These are phyloP conservation scores for Micronycteris hirsuta DNA, from an alignment of 2,113 vertebrate genomes.

Conservation along the genomic window DNA sequence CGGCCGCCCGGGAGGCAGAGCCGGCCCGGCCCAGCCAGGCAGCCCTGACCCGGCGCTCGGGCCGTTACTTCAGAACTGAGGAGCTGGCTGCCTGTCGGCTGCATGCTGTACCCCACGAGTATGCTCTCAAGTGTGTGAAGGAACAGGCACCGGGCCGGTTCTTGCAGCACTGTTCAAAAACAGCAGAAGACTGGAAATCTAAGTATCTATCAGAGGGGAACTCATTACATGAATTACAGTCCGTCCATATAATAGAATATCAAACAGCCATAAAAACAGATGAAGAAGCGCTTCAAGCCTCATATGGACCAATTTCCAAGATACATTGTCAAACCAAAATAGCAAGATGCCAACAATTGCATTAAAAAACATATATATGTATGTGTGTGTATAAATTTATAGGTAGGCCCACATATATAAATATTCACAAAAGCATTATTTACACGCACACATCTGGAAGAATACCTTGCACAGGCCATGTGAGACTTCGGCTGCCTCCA, in stretches of 20 bases:
- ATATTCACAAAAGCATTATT: slow-evolving; percentile 54
- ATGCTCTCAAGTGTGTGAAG: neutral
- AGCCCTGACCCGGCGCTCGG: neutral
- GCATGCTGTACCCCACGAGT: neutral
- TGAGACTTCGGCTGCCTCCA: neutral
- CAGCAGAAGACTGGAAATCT: slow-evolving; percentile 24
- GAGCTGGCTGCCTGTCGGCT: neutral
- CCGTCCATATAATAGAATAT: slow-evolving; percentile 35
- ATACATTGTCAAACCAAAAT: slow-evolving; percentile 59
- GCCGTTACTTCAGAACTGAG: neutral
- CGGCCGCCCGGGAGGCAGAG: neutral
- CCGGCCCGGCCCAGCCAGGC: neutral
- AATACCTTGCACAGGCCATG: neutral
- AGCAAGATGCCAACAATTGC: slow-evolving; percentile 23
- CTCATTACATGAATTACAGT: slow-evolving; percentile 61
- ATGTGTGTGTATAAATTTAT: slow-evolving; percentile 58
- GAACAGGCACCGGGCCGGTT: neutral
- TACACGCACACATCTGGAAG: neutral
- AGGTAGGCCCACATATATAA: slow-evolving; percentile 43
- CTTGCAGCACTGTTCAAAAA: slow-evolving; percentile 18
- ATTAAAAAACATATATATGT: slow-evolving; percentile 49
- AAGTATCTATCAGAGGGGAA: slow-evolving; percentile 41
- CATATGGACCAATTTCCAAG: slow-evolving; percentile 66
- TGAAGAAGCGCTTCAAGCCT: slow-evolving; percentile 43
- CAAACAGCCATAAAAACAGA: slow-evolving; percentile 58